Conservation (phyloP, 2,113 vertebrate genomes). For the Psittacula cyanocephala region DNA sequence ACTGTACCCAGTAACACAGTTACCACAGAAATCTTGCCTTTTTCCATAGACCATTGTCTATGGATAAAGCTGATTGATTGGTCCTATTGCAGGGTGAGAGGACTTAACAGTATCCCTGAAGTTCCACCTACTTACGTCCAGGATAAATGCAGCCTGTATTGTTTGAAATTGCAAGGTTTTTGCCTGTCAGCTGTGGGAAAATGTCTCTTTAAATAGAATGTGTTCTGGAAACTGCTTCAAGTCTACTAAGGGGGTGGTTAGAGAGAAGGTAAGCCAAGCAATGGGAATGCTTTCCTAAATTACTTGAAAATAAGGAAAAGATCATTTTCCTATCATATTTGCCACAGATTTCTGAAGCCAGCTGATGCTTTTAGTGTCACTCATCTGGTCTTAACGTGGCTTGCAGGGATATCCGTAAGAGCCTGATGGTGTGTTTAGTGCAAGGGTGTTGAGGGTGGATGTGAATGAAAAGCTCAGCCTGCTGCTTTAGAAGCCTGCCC, state of each 20-base stretch:
- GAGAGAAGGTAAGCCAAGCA: not conserved
- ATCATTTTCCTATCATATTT: not conserved
- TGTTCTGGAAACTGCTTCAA: not conserved
- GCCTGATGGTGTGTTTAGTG: not conserved
- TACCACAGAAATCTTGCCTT: not conserved
- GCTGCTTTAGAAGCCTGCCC: not conserved
- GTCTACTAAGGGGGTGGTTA: not conserved
- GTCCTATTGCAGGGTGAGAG: not conserved
- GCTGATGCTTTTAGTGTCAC: not conserved
- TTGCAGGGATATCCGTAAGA: not conserved
- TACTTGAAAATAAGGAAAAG: not conserved
- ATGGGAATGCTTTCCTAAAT: not conserved
- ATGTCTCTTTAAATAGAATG: not conserved
- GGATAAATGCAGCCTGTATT: not conserved
- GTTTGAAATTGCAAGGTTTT: not conserved
- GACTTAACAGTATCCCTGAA: not conserved
- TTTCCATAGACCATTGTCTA: accelerated
- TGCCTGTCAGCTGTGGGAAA: not conserved
- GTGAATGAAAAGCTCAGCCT: not conserved
- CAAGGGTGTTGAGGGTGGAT: accelerated
- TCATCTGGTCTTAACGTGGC: not conserved
- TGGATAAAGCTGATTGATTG: not conserved
- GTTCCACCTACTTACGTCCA: not conserved
- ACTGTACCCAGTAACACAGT: not conserved
- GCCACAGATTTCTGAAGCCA: not conserved